phyloP scores from a whole-genome alignment of 1,140 invertebrate species.

The Gryllus bimaculatus region DNA sequence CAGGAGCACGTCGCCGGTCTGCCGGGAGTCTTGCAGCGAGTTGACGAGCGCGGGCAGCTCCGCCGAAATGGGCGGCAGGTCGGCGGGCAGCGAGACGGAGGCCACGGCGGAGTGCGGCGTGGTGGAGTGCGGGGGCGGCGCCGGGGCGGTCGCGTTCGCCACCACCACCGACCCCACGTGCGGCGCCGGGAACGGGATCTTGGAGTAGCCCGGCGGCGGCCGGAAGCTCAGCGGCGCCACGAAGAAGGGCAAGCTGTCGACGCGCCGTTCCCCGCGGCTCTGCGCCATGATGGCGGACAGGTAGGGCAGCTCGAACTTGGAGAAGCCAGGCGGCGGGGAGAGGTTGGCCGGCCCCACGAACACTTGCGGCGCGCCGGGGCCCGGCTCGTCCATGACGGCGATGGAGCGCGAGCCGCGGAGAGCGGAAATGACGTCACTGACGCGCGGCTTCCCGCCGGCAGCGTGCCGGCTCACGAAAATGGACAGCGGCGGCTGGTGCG shows the following conservation, averaged over 20 bases:
- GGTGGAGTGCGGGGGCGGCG: not conserved
- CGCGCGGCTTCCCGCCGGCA: conserved; percentile 39
- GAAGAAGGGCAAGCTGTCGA: conserved; percentile 66
- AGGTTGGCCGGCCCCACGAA: conserved; percentile 70
- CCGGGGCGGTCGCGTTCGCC: conserved; percentile 26
- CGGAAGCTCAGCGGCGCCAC: conserved; percentile 74
- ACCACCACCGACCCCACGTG: conserved; percentile 76
- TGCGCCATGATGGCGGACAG: conserved; percentile 56
- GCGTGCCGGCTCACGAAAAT: conserved; percentile 55
- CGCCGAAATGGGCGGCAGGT: conserved; percentile 42
- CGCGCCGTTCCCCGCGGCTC: conserved; percentile 58
- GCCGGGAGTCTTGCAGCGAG: conserved; percentile 41
- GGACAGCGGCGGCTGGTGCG: conserved; percentile 70
- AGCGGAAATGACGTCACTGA: conserved; percentile 56
- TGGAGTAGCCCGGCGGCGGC: conserved; percentile 66
- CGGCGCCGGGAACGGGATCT: conserved; percentile 71
- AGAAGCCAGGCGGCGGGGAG: conserved; percentile 55
- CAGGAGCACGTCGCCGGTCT: not conserved
- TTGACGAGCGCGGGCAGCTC: conserved; percentile 48
- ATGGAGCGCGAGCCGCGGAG: conserved; percentile 61
- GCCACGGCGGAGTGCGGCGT: not conserved
- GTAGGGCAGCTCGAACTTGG: conserved; percentile 73
- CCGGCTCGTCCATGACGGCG: conserved; percentile 60
- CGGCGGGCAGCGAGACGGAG: conserved; percentile 33
- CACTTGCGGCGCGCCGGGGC: conserved; percentile 54